These are phyloP conservation scores for Ditylenchus dipsaci DNA, from an alignment of 1,140 invertebrate species.

Conservation along the genomic window DNA sequence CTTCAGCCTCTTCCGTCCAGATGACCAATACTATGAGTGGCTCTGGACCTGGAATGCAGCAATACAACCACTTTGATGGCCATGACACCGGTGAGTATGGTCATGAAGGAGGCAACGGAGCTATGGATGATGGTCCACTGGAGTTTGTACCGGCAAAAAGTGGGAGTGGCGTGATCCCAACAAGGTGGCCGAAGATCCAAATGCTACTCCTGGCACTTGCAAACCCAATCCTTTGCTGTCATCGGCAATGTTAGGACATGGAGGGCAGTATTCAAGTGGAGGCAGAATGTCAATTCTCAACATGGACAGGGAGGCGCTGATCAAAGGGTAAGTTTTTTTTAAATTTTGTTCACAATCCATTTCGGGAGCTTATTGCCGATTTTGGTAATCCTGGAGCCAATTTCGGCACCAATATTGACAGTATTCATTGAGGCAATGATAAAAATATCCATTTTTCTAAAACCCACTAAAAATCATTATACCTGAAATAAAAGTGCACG, in stretches of 20 bases:
- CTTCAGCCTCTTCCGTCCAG: background rate
- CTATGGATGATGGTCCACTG: conserved; percentile 30
- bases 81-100: background rate
- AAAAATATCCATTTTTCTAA: too few relatives aligned
- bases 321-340: too few relatives aligned
- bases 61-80: conserved; percentile 1
- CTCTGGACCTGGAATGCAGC: background rate
- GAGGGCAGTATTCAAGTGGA: too few relatives aligned
- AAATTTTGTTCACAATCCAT: too few relatives aligned
- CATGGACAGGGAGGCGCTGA: too few relatives aligned
- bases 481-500: too few relatives aligned
- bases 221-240: conserved; percentile 25
- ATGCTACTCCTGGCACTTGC: conserved; percentile 38
- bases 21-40: background rate
- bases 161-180: conserved; percentile 44
- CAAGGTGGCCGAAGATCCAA: conserved; percentile 39
- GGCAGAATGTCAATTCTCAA: too few relatives aligned
- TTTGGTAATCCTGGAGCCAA: too few relatives aligned
- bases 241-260: background rate
- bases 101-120: background rate
- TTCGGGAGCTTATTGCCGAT: too few relatives aligned
- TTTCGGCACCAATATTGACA: too few relatives aligned
- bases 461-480: too few relatives aligned
- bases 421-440: too few relatives aligned
- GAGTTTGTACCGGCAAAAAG: conserved; percentile 45